Evolutionary conservation across 1,140 invertebrate genomes (phyloP), one percentile per base, ranked within the genome.

Genomic region (Pogonomyrmex barbatus): DNA sequence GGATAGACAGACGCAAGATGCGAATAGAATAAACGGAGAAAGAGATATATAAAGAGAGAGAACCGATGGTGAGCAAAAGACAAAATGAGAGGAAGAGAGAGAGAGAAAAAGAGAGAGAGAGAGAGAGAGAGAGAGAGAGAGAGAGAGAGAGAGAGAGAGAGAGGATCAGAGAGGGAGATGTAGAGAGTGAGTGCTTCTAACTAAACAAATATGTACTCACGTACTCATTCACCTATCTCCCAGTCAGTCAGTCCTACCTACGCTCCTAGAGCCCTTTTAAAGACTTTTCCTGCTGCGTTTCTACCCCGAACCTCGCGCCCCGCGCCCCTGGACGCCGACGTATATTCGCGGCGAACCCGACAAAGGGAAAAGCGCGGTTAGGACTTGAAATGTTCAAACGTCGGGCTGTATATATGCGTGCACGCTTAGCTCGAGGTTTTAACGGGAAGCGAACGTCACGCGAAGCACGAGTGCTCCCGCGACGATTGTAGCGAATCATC

Each of bases 121-220:
- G 58, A 36, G 39, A 83, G 50, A 47, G 47, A 30, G 52, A 70
- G 3, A 79, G 17, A 76, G 33, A 77, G 33, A 50, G 36, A 68
- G 12, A 42, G 42, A 58, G 83, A 42, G 62, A 50, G 17, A 75
- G 58, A 82, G 79, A 75, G 47, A 54, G 58, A 50, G 3, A 17
- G 70, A 76, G 82, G 79, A 58, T 45, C 77, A 88, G n/a, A n/a
- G n/a, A 73, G 79, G 89, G 82, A 87, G 91, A 90, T 76, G 76
- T 83, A 92, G 89, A 83, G 77, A 89, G 91, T 86, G 92, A 94
- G 93, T 93, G 94, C 94, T 95, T 95, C 94, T 94, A 94, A 91
- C 93, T 94, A 94, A 94, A 94, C 93, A 95, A 95, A 95, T 95
- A 95, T 95, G 94, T 95, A 93, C 94, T 94, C 94, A 94, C 94